phyloP scores from a whole-genome alignment of 37 sponge, comb jelly and placozoan genomes.

The Chondrosia reniformis region DNA sequence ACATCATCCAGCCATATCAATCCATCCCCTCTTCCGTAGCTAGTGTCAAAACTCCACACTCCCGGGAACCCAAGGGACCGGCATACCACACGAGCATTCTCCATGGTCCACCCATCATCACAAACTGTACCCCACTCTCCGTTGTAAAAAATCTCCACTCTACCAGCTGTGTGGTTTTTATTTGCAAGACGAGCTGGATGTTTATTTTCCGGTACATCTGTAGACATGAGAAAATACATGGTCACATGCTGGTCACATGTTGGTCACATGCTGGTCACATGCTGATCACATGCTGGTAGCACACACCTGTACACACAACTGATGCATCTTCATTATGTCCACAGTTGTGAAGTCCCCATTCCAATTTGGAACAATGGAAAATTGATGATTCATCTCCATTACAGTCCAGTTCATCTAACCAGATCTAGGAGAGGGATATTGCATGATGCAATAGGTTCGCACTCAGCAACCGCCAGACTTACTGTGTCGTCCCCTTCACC shows the following conservation, averaged over 20 bases:
- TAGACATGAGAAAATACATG: background rate
- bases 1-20: constrained; percentile 8
- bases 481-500: constrained; percentile 25
- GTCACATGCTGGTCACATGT: background rate
- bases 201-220: background rate
- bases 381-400: constrained; percentile 32
- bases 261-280: background rate
- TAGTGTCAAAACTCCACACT: background rate
- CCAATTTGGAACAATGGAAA: constrained; percentile 18
- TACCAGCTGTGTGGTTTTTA: constrained; percentile 14
- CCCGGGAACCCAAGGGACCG: constrained; percentile 15
- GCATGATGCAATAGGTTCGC: too few relatives aligned
- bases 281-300: background rate
- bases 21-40: background rate
- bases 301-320: constrained; percentile 5
- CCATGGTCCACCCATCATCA: constrained; percentile 1
- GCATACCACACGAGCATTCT: constrained; percentile 31
- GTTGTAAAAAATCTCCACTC: constrained; percentile 64
- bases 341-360: constrained; percentile 2
- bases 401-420: constrained; percentile 35
- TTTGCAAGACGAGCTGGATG: constrained; percentile 20
- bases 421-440: too few relatives aligned
- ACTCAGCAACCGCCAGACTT: too few relatives aligned
- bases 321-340: background rate
- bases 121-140: constrained; percentile 68